Evolutionary conservation across 1,140 invertebrate genomes (phyloP), one percentile per base, ranked within the genome.

Genomic region (Plutomurus gul): DNA sequence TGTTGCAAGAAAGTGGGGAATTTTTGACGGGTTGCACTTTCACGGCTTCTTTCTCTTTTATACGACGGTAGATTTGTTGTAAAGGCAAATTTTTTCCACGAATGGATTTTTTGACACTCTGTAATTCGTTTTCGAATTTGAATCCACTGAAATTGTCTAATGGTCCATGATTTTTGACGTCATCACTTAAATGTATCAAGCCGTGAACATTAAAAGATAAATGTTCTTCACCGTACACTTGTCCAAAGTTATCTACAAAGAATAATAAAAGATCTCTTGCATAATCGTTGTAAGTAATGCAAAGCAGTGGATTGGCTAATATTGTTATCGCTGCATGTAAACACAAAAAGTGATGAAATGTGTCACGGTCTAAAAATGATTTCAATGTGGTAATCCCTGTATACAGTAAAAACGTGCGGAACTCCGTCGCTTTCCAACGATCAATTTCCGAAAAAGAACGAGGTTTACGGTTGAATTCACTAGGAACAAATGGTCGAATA

Each of bases 331-430:
- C 51, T 85, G 79, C 77, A 82, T 84, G 0, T 88, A 76, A 30
- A 79, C n/a, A 25, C 47, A 87, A 30, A 83, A 88, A 88, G 79
- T 87, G 83, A n/a, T n/a, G n/a, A n/a, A n/a, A n/a, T n/a, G n/a
- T n/a, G n/a, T n/a, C n/a, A n/a, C n/a, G n/a, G n/a, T n/a, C n/a
- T n/a, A n/a, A n/a, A n/a, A n/a, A n/a, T n/a, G n/a, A n/a, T n/a
- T n/a, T n/a, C n/a, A n/a, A n/a, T n/a, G n/a, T n/a, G n/a, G n/a
- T n/a, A n/a, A n/a, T n/a, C n/a, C n/a, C n/a, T n/a, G n/a, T n/a
- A n/a, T n/a, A n/a, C n/a, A n/a, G n/a, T n/a, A n/a, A n/a, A n/a
- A n/a, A n/a, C n/a, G n/a, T n/a, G n/a, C n/a, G n/a, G n/a, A n/a
- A n/a, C n/a, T n/a, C n/a, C n/a, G n/a, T n/a, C n/a, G n/a, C n/a